A percentile compares a stretch with the other conserved stretches of the same genome.
phyloP scores from a whole-genome alignment of 2,797 vertebrate species.

The Chaetophractus vellerosus region DNA sequence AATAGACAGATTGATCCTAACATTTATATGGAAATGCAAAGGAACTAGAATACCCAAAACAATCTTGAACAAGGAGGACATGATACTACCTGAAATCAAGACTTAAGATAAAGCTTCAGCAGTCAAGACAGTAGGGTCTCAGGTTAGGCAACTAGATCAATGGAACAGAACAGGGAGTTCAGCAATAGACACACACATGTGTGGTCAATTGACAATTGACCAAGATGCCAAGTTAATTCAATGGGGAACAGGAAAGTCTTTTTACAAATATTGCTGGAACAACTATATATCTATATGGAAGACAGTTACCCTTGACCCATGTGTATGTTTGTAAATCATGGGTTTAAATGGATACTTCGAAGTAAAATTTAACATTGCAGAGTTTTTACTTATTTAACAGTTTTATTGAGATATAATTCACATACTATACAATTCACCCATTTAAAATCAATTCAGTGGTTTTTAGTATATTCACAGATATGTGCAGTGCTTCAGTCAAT shows the following conservation, averaged over 20 bases:
- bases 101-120: not conserved
- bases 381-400: not conserved
- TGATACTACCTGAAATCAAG: constrained; percentile 17
- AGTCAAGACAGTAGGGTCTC: not conserved
- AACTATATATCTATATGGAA: not conserved
- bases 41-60: not conserved
- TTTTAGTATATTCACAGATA: too few relatives aligned
- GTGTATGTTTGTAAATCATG: not conserved
- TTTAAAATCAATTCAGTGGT: too few relatives aligned
- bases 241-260: not conserved
- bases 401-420: too few relatives aligned
- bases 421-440: too few relatives aligned
- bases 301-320: not conserved
- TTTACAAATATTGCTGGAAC: constrained; percentile 46
- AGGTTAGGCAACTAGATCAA: not conserved
- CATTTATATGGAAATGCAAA: not conserved
- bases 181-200: not conserved
- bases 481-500: too few relatives aligned
- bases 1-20: not conserved
- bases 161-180: not conserved
- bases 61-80: not conserved
- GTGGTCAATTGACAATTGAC: not conserved
- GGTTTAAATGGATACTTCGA: constrained; percentile 38
- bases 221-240: not conserved
- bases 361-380: constrained; percentile 20